Conservation (phyloP, 2,113 vertebrate genomes). For the Myrmophylax atrothorax region DNA sequence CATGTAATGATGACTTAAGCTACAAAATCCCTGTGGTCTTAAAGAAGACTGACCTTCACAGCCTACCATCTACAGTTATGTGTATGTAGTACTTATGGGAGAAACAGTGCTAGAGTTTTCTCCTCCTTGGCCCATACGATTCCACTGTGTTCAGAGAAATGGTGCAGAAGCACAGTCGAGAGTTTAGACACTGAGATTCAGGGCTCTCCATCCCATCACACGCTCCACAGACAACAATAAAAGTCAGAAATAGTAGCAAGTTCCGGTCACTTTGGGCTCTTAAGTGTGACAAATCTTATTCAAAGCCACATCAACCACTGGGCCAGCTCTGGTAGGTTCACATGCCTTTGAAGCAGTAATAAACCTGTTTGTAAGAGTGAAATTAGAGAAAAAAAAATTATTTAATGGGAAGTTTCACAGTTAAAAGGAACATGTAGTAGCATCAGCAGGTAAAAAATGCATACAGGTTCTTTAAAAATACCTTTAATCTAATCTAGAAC, state of each 20-base stretch:
- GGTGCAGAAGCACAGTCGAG: background rate
- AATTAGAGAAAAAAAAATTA: background rate
- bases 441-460: background rate
- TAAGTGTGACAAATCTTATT: background rate
- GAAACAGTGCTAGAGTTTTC: background rate
- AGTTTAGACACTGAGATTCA: background rate
- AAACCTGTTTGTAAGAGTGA: background rate
- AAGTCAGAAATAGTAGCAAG: background rate
- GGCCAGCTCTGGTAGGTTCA: background rate
- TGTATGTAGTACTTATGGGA: background rate
- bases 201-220: background rate
- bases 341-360: background rate
- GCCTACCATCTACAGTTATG: background rate
- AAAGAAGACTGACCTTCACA: background rate
- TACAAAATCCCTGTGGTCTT: background rate
- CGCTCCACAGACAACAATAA: background rate
- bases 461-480: background rate
- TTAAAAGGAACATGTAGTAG: background rate
- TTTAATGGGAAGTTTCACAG: background rate
- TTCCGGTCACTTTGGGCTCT: background rate
- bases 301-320: background rate
- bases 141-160: background rate
- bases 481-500: background rate
- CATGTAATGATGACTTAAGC: fast-evolving
- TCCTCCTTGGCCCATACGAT: background rate